Conservation (phyloP, 2,888 invertebrate genomes). For the Physocephala rufipes region DNA sequence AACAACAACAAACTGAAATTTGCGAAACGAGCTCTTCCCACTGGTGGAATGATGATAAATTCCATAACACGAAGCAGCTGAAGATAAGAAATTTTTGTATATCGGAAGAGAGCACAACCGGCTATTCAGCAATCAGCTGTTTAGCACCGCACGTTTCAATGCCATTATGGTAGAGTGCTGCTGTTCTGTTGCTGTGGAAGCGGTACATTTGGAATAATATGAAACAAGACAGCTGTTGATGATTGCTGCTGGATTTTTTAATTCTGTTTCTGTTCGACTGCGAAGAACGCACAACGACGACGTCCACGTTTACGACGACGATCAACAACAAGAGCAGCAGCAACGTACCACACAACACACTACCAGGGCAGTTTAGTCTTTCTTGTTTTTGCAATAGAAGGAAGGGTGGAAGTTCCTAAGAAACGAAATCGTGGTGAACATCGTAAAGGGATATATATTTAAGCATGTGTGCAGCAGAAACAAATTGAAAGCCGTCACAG, state of each 20-base stretch:
- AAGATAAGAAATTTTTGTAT: constrained; percentile 23
- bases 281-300: constrained; percentile 31
- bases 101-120: constrained; percentile 14
- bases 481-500: constrained; percentile 16
- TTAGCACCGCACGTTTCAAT: constrained; percentile 19
- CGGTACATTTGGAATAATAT: constrained; percentile 1
- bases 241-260: constrained; percentile 19
- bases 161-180: too few species aligned
- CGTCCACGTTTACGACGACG: constrained; percentile 1
- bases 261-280: constrained; percentile 47
- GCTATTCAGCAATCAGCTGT: constrained; percentile 30
- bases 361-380: constrained; percentile 9
- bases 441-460: constrained; percentile 12
- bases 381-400: constrained; percentile 16
- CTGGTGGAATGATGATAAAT: constrained; percentile 18
- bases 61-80: constrained; percentile 21
- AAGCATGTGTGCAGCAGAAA: constrained; percentile 11
- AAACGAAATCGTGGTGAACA: constrained; percentile 10
- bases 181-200: neutral
- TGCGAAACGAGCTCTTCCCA: constrained; percentile 12
- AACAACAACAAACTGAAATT: constrained; percentile 32
- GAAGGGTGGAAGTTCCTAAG: neutral
- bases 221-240: constrained; percentile 22
- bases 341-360: constrained; percentile 3
- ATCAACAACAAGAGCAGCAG: neutral